These are phyloP conservation scores for Trigoniulus corallinus DNA, from an alignment of 1,140 invertebrate genomes.

Conservation along the genomic window DNA sequence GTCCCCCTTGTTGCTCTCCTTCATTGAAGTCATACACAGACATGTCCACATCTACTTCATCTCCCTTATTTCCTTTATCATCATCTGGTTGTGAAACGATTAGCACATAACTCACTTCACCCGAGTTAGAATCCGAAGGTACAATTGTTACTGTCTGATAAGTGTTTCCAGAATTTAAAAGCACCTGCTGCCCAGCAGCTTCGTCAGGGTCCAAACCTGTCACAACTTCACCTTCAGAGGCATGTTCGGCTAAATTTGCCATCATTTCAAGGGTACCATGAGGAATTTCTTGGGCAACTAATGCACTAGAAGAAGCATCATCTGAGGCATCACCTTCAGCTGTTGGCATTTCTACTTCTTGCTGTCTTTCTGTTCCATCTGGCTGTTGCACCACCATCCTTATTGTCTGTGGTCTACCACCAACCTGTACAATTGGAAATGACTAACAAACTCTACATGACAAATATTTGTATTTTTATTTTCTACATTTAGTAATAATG, in stretches of 20 bases:
- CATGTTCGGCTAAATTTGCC: slow-evolving; percentile 21
- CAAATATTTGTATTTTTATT: no score
- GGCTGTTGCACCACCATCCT: slow-evolving; percentile 3
- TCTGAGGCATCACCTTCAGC: neutral
- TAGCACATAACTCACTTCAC: slow-evolving; percentile 73
- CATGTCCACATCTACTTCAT: slow-evolving; percentile 24
- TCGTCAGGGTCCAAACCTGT: no score
- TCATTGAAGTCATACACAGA: slow-evolving; percentile 40
- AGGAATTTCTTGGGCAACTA: slow-evolving; percentile 13
- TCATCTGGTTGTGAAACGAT: slow-evolving; percentile 56
- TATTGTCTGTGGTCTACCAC: slow-evolving; percentile 1
- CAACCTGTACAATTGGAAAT: neutral
- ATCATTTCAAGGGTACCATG: slow-evolving; percentile 19
- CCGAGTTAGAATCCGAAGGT: slow-evolving; percentile 56
- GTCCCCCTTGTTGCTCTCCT: slow-evolving; percentile 36
- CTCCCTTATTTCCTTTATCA: slow-evolving; percentile 30
- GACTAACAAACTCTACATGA: neutral
- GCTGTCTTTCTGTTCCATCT: neutral
- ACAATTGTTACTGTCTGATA: slow-evolving; percentile 76
- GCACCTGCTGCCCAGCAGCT: slow-evolving; percentile 22
- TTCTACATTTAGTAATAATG: neutral
- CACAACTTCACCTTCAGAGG: slow-evolving; percentile 11
- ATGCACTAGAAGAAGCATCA: neutral
- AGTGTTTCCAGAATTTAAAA: slow-evolving; percentile 28
- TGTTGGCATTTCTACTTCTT: neutral